Base-by-base conservation (phyloP, 2,888 invertebrate genomes). In the Raillietiella orientalis region DNA sequence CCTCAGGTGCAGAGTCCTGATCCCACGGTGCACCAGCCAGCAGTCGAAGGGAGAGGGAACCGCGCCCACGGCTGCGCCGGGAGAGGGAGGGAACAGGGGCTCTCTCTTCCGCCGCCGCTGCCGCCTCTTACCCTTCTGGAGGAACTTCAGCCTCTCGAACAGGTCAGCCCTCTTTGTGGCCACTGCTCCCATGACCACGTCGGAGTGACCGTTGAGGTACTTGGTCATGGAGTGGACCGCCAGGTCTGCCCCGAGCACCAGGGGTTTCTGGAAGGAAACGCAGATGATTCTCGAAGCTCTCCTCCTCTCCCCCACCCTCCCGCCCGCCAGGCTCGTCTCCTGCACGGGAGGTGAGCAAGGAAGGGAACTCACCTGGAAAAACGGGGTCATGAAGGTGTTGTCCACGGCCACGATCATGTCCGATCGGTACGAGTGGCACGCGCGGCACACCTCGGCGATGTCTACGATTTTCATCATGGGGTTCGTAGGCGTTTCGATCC, bases 191-290 rank as follows among this genome's bases (percentile, higher is more conserved):
- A 96, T 93, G 4, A 93, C 63, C 12, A 84, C 71, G 50, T 96
- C 93, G 1, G 77, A 66, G 49, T 96, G 93, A 1, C 93, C 93
- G 47, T 96, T 96, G 64, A 96, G 74, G 43, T 90, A 96, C 49
- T 96, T 96, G 0, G 87, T 84, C 28, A 87, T 41, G 0, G 93
- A 93, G 47, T 93, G 84, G 37, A 75, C 51, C 2, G 66, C 69
- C 28, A 90, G 51, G 45, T 96, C 87, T 2, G 77, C 87, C 2
- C 90, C 93, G 17, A 84, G 54, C 14, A 65, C 62, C 28, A 96
- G 46, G 2, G 93, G 93, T 30, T 66, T 57, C 66, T 90, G 42
- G 26, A 43, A 41, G n/a, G n/a, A 29, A 17, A 17, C 19, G 19
- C 19, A 17, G n/a, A 8, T 17, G 6, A 17, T 17, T 17, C 19